These are phyloP conservation scores for Acropternis orthonyx DNA, from an alignment of 2,797 vertebrate genomes.

Conservation along the genomic window DNA sequence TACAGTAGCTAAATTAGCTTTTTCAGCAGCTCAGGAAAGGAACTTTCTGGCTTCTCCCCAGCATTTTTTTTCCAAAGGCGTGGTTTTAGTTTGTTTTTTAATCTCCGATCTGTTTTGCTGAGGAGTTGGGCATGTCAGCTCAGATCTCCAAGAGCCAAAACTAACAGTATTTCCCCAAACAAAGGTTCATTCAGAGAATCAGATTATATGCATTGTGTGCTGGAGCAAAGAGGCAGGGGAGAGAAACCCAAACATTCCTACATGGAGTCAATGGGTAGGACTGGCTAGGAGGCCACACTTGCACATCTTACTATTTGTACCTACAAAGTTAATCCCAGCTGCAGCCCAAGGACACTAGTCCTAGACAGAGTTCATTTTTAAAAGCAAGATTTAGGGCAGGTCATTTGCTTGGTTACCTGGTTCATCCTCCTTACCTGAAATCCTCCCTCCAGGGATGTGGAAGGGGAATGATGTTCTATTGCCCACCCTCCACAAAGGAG, in stretches of 20 bases:
- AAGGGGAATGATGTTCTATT: background rate
- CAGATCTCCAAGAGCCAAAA: slow-evolving; percentile 71
- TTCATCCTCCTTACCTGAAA: background rate
- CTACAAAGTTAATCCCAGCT: background rate
- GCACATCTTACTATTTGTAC: background rate
- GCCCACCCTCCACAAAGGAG: background rate
- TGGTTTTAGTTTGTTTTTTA: slow-evolving; percentile 52
- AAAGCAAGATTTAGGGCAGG: background rate
- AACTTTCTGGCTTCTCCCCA: slow-evolving; percentile 21
- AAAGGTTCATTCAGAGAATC: slow-evolving; percentile 73
- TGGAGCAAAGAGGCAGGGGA: background rate
- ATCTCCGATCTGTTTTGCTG: slow-evolving; percentile 39
- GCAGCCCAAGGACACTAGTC: background rate
- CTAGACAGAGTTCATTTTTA: background rate
- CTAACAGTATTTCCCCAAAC: slow-evolving; percentile 71
- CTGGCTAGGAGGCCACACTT: background rate
- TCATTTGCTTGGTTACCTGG: background rate
- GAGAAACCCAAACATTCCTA: slow-evolving; percentile 21
- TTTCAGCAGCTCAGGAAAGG: background rate
- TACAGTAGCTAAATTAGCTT: background rate
- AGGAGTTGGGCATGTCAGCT: slow-evolving; percentile 56
- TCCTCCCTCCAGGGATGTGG: background rate
- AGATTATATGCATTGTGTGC: slow-evolving; percentile 41
- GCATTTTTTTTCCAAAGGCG: background rate
- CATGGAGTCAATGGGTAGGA: background rate